A percentile compares a stretch with the other conserved stretches of the same genome.
These are phyloP conservation scores for Pelodiscus sinensis DNA, from an alignment of 2,113 vertebrate species.

Conservation along the genomic window DNA sequence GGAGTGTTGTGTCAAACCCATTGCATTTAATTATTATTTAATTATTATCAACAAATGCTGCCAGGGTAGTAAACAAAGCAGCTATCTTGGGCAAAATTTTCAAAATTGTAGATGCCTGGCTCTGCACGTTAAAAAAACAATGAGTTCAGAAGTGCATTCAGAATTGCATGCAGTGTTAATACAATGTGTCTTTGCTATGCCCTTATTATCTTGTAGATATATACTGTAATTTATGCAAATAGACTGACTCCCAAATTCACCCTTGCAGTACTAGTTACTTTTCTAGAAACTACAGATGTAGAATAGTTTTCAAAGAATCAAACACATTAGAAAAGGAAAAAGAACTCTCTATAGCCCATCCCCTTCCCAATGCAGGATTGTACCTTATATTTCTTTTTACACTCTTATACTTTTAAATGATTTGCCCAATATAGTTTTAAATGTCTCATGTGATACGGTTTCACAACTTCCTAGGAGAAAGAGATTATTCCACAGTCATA, in stretches of 20 bases:
- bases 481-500: slow-evolving; percentile 38
- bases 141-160: slow-evolving; percentile 19
- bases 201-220: slow-evolving; percentile 70
- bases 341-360: rapidly evolving
- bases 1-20: rapidly evolving
- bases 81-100: not conserved
- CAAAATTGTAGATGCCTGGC: not conserved
- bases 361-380: not conserved
- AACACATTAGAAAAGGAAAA: not conserved
- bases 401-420: slow-evolving; percentile 48
- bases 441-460: slow-evolving; percentile 20
- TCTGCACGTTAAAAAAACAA: slow-evolving; percentile 32
- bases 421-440: slow-evolving; percentile 56
- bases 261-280: slow-evolving; percentile 68
- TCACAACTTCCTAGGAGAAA: slow-evolving; percentile 40
- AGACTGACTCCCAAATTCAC: slow-evolving; percentile 64
- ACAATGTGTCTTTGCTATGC: slow-evolving; percentile 66
- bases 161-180: slow-evolving; percentile 44
- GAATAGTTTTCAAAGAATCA: slow-evolving; percentile 24
- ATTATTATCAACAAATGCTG: not conserved
- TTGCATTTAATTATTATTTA: not conserved
- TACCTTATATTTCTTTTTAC: slow-evolving; percentile 10
- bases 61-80: not conserved
- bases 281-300: slow-evolving; percentile 54
- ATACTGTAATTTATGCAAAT: slow-evolving; percentile 72